Evolutionary conservation across 2,797 vertebrate genomes (phyloP).

Genomic region (Saxicola maurus): DNA sequence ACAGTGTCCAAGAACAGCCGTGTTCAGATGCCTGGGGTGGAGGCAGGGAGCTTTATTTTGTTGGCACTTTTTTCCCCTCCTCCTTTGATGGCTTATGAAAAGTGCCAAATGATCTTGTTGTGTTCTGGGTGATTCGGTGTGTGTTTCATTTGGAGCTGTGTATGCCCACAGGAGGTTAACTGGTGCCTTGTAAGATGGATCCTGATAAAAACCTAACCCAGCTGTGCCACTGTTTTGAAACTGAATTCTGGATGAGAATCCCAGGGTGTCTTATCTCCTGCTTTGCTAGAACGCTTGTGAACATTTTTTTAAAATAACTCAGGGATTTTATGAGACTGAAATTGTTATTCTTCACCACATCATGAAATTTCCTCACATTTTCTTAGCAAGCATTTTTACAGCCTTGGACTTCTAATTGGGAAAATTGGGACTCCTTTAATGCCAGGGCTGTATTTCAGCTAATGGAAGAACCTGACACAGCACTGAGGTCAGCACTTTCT

Average conservation of each 20-base stretch:
- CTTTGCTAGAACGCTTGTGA: neutral
- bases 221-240: neutral
- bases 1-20: neutral
- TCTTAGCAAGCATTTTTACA: constrained; percentile 25
- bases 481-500: constrained; percentile 12
- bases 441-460: constrained; percentile 22
- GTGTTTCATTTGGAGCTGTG: neutral
- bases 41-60: neutral
- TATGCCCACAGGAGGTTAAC: constrained; percentile 35
- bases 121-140: neutral
- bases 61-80: neutral
- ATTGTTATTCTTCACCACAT: neutral
- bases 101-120: constrained; percentile 38
- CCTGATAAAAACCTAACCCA: neutral
- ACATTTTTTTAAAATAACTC: neutral
- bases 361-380: neutral
- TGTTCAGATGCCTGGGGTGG: neutral
- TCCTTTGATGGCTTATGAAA: neutral
- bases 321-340: neutral
- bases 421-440: constrained; percentile 22
- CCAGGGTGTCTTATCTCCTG: neutral
- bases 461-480: constrained; percentile 16
- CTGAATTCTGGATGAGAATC: neutral
- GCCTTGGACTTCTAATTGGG: constrained; percentile 32
- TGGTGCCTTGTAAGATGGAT: constrained; percentile 14